Evolutionary conservation across 2,797 vertebrate species (phyloP), one percentile per base, ranked within the genome.

Genomic region (Sorex maritimensis): DNA sequence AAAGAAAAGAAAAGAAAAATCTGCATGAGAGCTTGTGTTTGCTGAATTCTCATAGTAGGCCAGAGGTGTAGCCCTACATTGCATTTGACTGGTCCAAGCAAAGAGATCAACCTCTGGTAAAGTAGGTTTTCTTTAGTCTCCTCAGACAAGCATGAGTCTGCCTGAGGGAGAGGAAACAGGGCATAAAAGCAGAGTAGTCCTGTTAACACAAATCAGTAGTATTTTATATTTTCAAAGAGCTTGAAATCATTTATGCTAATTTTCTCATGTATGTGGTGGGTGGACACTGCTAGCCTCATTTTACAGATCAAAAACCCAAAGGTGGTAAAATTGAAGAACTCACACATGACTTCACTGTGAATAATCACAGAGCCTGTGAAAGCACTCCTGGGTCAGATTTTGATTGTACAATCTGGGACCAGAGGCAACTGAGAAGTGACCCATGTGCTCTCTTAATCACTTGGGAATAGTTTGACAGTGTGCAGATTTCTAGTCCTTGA

Each of bases 191-290:
- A 88, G 38, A 81, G 74, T 75, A 69, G 65, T 77, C 88, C 87
- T 90, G 71, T 92, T 83, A 93, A 41, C 80, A 93, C 68, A 81
- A 68, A 82, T 92, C 81, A 88, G 80, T 92, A 87, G 58, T 74
- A 81, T 92, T 95, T 96, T 68, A 71, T 26, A 81, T 94, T 75
- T 81, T 38, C 55, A 81, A 80, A 92, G 81, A 92, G 10, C 71
- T 79, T 68, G 81, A 87, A 89, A 63, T 89, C 86, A 86, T 73
- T 95, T 83, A 61, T 83, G 81, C 63, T 91, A 77, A 93, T 88
- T 93, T 80, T 78, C 58, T 71, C 46, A 44, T 61, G 46, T n/a
- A 74, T 24, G 2, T 77, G 65, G 49, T 69, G 19, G 30, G 44
- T 72, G 58, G 58, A 61, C 19, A 46, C 85, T 41, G 15, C 68